A percentile compares a stretch with the other conserved stretches of the same genome.
These are phyloP conservation scores for Dione vanillae DNA, from an alignment of 2,888 invertebrate species.

Conservation along the genomic window DNA sequence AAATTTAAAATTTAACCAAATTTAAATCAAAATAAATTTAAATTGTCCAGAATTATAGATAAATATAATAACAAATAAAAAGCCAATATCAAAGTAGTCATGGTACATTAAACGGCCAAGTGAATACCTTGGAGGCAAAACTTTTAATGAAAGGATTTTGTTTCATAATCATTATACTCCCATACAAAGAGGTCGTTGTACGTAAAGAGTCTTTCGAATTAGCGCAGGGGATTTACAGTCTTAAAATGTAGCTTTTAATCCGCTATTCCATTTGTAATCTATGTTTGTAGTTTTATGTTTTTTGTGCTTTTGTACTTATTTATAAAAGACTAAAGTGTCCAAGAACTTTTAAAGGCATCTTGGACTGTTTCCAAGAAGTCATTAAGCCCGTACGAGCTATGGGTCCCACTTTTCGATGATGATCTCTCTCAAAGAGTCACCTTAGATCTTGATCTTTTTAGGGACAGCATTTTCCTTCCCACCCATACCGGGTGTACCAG, in stretches of 20 bases:
- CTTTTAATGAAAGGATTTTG: conserved; percentile 75
- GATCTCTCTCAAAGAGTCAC: too few species aligned
- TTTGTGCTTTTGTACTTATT: conserved; percentile 1
- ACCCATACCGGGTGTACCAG: too few species aligned
- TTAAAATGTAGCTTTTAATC: conserved; percentile 34
- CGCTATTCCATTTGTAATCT: conserved; percentile 20
- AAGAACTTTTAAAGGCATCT: neutral
- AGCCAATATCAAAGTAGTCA: conserved; percentile 5
- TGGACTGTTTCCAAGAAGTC: too few species aligned
- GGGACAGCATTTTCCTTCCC: too few species aligned
- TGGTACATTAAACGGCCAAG: conserved; percentile 25
- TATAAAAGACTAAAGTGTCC: conserved; percentile 3
- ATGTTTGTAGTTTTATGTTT: neutral
- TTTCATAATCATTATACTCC: conserved; percentile 65
- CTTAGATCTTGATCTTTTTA: too few species aligned
- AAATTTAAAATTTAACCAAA: too few species aligned
- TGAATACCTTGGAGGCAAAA: conserved; percentile 64
- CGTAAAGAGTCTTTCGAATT: conserved; percentile 63
- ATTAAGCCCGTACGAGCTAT: too few species aligned
- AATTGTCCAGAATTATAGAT: neutral
- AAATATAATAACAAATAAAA: neutral
- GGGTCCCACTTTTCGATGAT: too few species aligned
- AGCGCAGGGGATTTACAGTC: conserved; percentile 45
- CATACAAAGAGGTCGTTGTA: conserved; percentile 50
- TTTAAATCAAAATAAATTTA: neutral